Conservation (phyloP, 2,113 vertebrate genomes). For the Chauna torquata region DNA sequence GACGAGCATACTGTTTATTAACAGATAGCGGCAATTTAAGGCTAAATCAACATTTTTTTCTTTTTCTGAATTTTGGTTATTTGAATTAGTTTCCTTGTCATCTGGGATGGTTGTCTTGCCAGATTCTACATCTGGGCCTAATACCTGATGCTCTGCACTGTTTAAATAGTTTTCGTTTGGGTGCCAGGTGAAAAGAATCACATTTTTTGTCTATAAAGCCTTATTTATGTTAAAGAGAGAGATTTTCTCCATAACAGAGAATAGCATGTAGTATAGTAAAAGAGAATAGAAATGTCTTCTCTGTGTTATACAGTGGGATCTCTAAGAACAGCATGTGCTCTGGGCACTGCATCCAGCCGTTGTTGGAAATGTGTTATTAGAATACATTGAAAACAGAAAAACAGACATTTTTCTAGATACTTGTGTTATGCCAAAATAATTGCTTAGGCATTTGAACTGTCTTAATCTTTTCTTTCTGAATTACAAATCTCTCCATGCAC, state of each 20-base stretch:
- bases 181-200: neutral
- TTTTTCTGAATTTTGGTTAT: neutral
- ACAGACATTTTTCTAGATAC: neutral
- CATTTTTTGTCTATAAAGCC: neutral
- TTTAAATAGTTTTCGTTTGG: neutral
- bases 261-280: neutral
- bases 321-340: neutral
- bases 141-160: neutral
- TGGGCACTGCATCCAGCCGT: neutral
- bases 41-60: neutral
- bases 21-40: neutral
- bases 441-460: neutral
- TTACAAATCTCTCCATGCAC: neutral
- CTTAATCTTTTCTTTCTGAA: neutral
- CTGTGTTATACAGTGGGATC: neutral
- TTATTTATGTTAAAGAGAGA: neutral
- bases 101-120: neutral
- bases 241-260: neutral
- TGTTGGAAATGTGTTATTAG: neutral
- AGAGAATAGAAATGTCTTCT: neutral
- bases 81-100: neutral
- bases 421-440: neutral
- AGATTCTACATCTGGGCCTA: neutral
- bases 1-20: neutral
- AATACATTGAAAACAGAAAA: neutral